phyloP scores from a whole-genome alignment of 2,888 invertebrate species.

The Augiades crinisus region DNA sequence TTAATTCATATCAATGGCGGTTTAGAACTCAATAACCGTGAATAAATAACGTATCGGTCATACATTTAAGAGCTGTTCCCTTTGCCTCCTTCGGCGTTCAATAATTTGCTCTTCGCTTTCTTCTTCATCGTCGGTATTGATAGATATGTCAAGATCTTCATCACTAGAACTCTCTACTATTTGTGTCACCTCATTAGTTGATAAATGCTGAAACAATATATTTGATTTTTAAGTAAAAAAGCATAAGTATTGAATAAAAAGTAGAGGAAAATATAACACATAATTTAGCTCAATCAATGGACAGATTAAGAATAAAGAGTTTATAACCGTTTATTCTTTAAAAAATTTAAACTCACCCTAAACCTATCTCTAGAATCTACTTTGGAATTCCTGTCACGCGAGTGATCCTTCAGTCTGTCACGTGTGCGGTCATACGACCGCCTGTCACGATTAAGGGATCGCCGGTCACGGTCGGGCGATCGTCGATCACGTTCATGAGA shows the following conservation, averaged over 20 bases:
- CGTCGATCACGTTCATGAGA: conserved; percentile 41
- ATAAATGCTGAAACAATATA: conserved; percentile 80
- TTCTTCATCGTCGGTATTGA: conserved; percentile 90
- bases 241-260: too few relatives aligned
- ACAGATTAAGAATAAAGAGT: too few relatives aligned
- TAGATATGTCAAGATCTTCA: conserved; percentile 87
- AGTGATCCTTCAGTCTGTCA: conserved; percentile 46
- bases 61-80: conserved; percentile 94
- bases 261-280: too few relatives aligned
- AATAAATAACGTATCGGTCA: neutral
- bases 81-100: conserved; percentile 91
- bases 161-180: conserved; percentile 86
- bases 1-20: too few relatives aligned
- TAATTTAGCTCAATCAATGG: too few relatives aligned
- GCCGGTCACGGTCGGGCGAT: conserved; percentile 3
- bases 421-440: conserved; percentile 27
- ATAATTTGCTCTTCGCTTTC: conserved; percentile 97
- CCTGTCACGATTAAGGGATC: conserved; percentile 38
- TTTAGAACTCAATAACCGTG: neutral
- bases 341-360: conserved; percentile 41
- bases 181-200: conserved; percentile 88
- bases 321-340: neutral
- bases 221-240: neutral
- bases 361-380: conserved; percentile 46
- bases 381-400: conserved; percentile 49